These are phyloP conservation scores for Archips xylosteana DNA, from an alignment of 2,888 invertebrate species.

Conservation along the genomic window DNA sequence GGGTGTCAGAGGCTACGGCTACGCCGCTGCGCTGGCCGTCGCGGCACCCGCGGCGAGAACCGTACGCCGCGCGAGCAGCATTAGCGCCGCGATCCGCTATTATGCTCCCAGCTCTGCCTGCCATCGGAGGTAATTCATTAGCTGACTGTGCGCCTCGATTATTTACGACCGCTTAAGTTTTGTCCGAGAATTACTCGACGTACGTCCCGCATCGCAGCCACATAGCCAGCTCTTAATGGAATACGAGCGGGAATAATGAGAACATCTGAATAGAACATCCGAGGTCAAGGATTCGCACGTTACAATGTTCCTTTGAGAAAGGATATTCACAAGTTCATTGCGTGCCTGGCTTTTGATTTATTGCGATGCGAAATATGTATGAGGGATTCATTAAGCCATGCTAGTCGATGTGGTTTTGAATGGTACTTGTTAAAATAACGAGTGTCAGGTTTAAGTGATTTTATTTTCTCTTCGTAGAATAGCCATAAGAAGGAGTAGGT, in stretches of 20 bases:
- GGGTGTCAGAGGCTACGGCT: constrained; percentile 45
- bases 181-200: constrained; percentile 65
- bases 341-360: constrained; percentile 59
- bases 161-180: constrained; percentile 78
- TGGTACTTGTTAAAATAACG: constrained; percentile 27
- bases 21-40: constrained; percentile 52
- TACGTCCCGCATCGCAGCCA: constrained; percentile 61
- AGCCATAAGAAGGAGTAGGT: background rate
- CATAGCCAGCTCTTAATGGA: constrained; percentile 62
- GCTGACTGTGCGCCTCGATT: constrained; percentile 72
- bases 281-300: constrained; percentile 66
- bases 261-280: constrained; percentile 71
- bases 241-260: constrained; percentile 66
- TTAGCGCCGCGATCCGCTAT: constrained; percentile 58
- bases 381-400: constrained; percentile 54
- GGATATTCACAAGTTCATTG: constrained; percentile 55
- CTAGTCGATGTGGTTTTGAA: constrained; percentile 7
- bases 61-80: constrained; percentile 51
- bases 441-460: constrained; percentile 21
- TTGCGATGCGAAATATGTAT: constrained; percentile 52
- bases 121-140: constrained; percentile 78
- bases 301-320: constrained; percentile 64
- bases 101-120: constrained; percentile 63
- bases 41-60: constrained; percentile 48
- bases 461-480: constrained; percentile 7